Conservation (phyloP, 2,113 vertebrate species). For the Asarcornis scutulata region DNA sequence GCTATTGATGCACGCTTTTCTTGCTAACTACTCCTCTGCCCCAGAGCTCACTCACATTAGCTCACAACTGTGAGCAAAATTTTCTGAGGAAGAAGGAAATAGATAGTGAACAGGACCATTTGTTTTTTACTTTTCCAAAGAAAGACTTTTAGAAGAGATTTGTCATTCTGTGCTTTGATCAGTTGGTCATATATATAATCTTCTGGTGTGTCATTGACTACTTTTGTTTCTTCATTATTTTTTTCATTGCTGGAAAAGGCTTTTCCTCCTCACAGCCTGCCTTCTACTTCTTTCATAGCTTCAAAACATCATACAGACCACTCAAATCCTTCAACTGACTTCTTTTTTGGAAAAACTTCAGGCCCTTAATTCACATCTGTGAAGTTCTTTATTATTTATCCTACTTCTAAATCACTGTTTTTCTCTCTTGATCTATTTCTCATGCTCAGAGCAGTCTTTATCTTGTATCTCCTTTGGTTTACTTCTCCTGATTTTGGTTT, state of each 20-base stretch:
- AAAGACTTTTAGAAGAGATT: neutral
- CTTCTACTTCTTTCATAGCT: neutral
- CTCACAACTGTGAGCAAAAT: neutral
- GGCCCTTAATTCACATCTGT: neutral
- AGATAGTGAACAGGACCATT: neutral
- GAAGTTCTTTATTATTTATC: constrained; percentile 44
- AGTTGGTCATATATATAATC: neutral
- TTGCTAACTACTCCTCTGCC: constrained; percentile 46
- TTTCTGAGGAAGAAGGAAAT: constrained; percentile 2
- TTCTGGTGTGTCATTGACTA: neutral
- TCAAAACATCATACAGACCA: neutral
- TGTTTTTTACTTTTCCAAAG: neutral
- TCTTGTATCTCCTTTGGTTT: constrained; percentile 37
- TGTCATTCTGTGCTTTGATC: neutral
- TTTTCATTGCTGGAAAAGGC: neutral
- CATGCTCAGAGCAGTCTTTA: neutral
- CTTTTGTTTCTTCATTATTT: neutral
- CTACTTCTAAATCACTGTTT: neutral
- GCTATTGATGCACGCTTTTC: constrained; percentile 41
- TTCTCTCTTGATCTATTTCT: constrained; percentile 13
- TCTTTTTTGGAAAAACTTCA: neutral
- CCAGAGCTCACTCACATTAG: neutral
- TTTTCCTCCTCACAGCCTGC: neutral
- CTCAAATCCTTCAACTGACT: neutral
- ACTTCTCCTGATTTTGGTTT: constrained; percentile 5